Evolutionary conservation across 2,113 vertebrate genomes (phyloP).

Genomic region (Platysteira castanea): DNA sequence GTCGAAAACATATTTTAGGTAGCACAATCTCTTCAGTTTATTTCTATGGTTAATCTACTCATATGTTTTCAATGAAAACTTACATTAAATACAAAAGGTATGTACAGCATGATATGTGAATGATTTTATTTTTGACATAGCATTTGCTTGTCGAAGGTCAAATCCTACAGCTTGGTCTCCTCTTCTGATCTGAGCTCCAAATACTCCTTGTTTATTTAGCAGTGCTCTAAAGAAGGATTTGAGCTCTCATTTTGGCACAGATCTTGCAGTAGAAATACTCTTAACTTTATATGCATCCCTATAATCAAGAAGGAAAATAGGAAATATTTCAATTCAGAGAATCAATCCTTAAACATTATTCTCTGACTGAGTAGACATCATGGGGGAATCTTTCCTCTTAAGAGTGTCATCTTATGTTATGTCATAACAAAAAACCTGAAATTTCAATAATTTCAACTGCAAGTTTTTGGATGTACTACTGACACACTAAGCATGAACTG

Average conservation of each 20-base stretch:
- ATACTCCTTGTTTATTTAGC: constrained; percentile 1
- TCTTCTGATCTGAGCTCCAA: constrained; percentile 7
- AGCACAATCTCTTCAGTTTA: constrained; percentile 18
- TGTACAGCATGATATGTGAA: background rate
- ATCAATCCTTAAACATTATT: constrained; percentile 7
- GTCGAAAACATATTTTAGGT: constrained; percentile 29
- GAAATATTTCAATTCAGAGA: background rate
- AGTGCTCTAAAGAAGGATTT: background rate
- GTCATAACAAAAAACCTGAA: background rate
- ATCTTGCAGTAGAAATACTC: background rate
- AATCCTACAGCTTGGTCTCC: background rate
- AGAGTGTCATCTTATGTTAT: background rate
- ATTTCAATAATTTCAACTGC: background rate
- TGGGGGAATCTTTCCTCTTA: background rate
- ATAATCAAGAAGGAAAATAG: constrained; percentile 19
- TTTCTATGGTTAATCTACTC: constrained; percentile 44
- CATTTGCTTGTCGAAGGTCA: background rate
- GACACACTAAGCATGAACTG: background rate
- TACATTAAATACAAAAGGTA: constrained; percentile 28
- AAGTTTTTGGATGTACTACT: background rate
- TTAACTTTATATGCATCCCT: background rate
- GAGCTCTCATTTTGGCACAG: background rate
- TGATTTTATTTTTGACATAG: background rate
- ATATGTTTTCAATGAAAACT: constrained; percentile 55
- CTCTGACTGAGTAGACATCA: background rate